Evolutionary conservation across 2,888 invertebrate genomes (phyloP).

Genomic region (Noctuana brunneofusca): DNA sequence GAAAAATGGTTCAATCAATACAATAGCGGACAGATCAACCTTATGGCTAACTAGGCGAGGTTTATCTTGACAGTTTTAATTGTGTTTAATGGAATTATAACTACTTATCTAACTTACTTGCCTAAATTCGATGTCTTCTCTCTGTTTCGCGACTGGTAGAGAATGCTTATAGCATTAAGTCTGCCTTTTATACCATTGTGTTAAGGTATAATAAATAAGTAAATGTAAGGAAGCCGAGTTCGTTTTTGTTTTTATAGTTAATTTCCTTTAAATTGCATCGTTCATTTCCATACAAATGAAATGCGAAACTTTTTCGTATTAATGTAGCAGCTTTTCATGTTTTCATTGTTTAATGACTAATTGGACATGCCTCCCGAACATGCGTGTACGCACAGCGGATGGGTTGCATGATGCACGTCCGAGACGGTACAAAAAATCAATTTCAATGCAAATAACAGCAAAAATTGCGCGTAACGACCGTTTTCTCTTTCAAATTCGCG

Average conservation of each 20-base stretch:
- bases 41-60: constrained; percentile 47
- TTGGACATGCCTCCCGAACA: constrained; percentile 66
- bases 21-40: constrained; percentile 49
- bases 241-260: background rate
- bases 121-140: too few species aligned
- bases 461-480: constrained; percentile 64
- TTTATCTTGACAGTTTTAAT: constrained; percentile 41
- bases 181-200: too few species aligned
- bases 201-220: too few species aligned
- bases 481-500: constrained; percentile 66
- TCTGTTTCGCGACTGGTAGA: too few species aligned
- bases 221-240: constrained; percentile 18
- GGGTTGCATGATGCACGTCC: constrained; percentile 36
- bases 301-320: constrained; percentile 12
- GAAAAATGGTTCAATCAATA: constrained; percentile 75
- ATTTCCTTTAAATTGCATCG: constrained; percentile 7
- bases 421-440: constrained; percentile 61
- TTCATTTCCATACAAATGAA: constrained; percentile 23
- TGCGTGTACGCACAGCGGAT: constrained; percentile 69
- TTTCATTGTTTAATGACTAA: constrained; percentile 46
- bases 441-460: constrained; percentile 71
- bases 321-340: constrained; percentile 26
- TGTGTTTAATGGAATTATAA: constrained; percentile 31
- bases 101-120: constrained; percentile 12
- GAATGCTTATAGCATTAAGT: too few species aligned